Evolutionary conservation across 2,888 invertebrate species (phyloP).

Genomic region (Eudemis profundana): DNA sequence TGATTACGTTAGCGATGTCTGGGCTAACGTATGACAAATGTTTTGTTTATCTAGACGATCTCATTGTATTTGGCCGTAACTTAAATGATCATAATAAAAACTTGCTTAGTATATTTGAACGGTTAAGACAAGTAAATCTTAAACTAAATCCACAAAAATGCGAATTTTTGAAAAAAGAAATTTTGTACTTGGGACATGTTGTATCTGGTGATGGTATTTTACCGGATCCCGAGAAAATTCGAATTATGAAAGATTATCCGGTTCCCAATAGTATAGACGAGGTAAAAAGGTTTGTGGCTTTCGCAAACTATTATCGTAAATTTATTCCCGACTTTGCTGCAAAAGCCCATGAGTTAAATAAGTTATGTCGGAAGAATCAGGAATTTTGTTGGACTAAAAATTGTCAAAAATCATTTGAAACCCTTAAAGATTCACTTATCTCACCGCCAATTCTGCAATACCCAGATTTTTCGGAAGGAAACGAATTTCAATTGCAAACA

Average conservation of each 20-base stretch:
- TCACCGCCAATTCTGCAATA: conserved; percentile 11
- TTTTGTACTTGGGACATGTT: conserved; percentile 15
- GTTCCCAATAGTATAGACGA: conserved; percentile 5
- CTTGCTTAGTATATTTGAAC: neutral
- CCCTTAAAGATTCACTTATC: conserved; percentile 7
- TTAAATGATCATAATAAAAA: conserved; percentile 11
- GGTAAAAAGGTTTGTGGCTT: conserved; percentile 15
- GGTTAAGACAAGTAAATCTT: conserved; percentile 1
- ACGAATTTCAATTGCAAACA: neutral
- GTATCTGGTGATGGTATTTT: conserved; percentile 7
- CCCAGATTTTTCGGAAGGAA: conserved; percentile 14
- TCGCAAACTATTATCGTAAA: conserved; percentile 11
- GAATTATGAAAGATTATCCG: conserved; percentile 8
- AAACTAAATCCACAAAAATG: conserved; percentile 28
- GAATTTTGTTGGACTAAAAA: conserved; percentile 5
- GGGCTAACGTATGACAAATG: conserved; percentile 16
- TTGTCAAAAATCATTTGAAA: conserved; percentile 5
- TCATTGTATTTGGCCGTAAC: conserved; percentile 11
- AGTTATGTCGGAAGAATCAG: neutral
- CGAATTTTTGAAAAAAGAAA: conserved; percentile 11
- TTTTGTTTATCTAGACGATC: conserved; percentile 24
- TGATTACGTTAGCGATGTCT: conserved; percentile 22
- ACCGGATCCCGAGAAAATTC: conserved; percentile 21
- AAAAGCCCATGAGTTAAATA: conserved; percentile 7
- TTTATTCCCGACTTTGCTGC: conserved; percentile 9